Conservation (phyloP, 2,113 vertebrate species). For the Meriones unguiculatus region DNA sequence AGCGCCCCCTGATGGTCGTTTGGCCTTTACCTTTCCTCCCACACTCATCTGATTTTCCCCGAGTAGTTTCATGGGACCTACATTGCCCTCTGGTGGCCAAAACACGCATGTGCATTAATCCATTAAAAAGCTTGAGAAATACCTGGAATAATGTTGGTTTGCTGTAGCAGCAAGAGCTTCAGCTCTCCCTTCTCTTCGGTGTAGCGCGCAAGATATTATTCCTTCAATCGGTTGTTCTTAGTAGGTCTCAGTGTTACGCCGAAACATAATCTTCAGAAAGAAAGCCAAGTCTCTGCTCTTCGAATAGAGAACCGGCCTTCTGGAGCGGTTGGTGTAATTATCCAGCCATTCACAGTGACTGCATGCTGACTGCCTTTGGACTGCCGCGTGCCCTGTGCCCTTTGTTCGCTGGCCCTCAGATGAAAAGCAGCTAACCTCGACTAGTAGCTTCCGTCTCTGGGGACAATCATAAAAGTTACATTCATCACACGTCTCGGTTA, state of each 20-base stretch:
- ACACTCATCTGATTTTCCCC: fast-evolving
- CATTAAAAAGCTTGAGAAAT: neutral
- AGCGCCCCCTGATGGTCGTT: neutral
- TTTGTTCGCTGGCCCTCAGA: neutral
- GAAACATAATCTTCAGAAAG: neutral
- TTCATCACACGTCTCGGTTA: neutral
- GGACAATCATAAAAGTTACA: neutral
- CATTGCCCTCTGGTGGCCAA: slow-evolving; percentile 75
- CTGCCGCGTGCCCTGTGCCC: neutral
- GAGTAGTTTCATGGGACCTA: neutral
- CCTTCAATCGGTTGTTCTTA: neutral
- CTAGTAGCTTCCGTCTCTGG: neutral
- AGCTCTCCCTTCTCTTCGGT: neutral
- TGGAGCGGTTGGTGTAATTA: fast-evolving
- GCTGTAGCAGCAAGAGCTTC: neutral
- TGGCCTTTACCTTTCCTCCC: neutral
- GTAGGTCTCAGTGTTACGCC: neutral
- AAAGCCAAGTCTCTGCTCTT: neutral
- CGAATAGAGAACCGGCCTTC: neutral
- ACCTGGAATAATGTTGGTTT: neutral
- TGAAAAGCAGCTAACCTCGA: neutral
- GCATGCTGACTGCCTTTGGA: neutral
- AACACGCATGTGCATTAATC: neutral
- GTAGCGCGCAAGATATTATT: neutral
- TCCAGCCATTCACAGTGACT: neutral